Evolutionary conservation across 1,140 invertebrate species (phyloP), one percentile per base, ranked within the genome.

Genomic region (Cydia strobilella): DNA sequence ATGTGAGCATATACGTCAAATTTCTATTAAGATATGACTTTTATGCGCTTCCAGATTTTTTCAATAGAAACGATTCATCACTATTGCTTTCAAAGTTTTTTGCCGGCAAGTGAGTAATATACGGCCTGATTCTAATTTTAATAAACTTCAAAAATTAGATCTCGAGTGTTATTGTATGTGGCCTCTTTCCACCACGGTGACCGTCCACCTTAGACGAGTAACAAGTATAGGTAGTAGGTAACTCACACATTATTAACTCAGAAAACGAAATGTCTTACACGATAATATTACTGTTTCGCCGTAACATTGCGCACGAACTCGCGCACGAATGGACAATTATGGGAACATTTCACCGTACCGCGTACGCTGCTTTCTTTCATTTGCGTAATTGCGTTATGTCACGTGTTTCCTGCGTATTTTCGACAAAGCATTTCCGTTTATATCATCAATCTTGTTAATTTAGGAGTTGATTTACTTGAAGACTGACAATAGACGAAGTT

Each of bases 61-160:
- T 39, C 2, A 39, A 39, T 7, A 84, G 78, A 80, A 81, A 79
- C 80, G 77, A 86, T 86, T 74, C 84, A 86, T 83, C 86, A 89
- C 87, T 89, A 79, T 89, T 88, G 87, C 86, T 90, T 90, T 90
- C 87, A 81, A 84, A 76, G 74, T 74, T 80, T 88, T 89, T 89
- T 87, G 87, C 77, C 75, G 82, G 76, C 78, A 77, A 79, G 79
- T 84, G 76, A 85, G 83, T 85, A 85, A 86, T 74, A 72, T 84
- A 78, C 76, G 75, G 31, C 6, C 5, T 31, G 5, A 31, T 31
- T 31, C 5, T 6, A 31, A 31, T 31, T 31, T 6, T 31, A 31
- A 31, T 31, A 31, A 31, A 31, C 31, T 4, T 31, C 31, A 31
- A 31, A 6, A 31, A 6, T 31, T 31, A 6, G 31, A 31, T 31